Evolutionary conservation across 2,797 vertebrate genomes (phyloP).

Genomic region (Tamandua tetradactyla): DNA sequence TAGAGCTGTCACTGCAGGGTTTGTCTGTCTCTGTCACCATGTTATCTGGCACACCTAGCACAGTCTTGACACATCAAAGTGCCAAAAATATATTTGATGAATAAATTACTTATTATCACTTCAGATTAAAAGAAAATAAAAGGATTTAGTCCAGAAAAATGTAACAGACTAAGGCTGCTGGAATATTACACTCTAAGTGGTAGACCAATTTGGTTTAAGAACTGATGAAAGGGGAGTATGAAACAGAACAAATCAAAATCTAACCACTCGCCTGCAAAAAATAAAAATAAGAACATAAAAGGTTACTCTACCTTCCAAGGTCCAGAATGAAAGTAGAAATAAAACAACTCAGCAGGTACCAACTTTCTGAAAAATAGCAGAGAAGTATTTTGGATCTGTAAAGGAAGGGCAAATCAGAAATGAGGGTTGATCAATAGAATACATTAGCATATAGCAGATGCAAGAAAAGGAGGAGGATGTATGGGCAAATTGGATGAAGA

Average conservation of each 20-base stretch:
- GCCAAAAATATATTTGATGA: background rate
- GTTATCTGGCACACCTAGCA: background rate
- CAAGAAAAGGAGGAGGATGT: background rate
- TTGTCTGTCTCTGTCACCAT: background rate
- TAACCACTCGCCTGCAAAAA: background rate
- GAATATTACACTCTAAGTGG: background rate
- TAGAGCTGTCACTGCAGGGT: background rate
- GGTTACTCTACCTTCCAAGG: background rate
- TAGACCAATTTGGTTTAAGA: background rate
- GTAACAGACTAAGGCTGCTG: background rate
- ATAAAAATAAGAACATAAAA: too few relatives aligned
- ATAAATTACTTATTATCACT: background rate
- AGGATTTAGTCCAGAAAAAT: background rate
- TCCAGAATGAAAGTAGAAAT: background rate
- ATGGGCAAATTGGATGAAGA: background rate
- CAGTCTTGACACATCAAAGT: background rate
- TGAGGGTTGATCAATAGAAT: background rate
- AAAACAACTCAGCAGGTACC: background rate
- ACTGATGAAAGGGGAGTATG: background rate
- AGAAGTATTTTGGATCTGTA: background rate
- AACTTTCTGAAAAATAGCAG: background rate
- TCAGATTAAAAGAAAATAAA: background rate
- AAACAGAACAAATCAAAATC: background rate
- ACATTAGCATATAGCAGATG: background rate
- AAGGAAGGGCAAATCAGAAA: background rate